Evolutionary conservation across 1,140 invertebrate genomes (phyloP).

Genomic region (Tetranychus cinnabarinus): DNA sequence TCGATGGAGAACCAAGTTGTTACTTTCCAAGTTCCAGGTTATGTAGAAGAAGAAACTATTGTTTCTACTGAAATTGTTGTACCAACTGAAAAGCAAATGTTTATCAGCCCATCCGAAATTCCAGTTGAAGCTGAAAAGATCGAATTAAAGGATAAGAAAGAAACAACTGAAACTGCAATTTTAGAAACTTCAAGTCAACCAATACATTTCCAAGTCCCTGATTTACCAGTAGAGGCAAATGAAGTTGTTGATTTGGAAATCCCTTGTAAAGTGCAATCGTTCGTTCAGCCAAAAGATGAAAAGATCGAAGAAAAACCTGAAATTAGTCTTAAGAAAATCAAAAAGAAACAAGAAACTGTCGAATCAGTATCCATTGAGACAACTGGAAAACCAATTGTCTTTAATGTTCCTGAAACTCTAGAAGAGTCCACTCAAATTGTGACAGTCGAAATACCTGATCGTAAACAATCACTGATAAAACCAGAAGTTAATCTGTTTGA

Average conservation of each 20-base stretch:
- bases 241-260: background rate
- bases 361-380: background rate
- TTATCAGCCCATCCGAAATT: background rate
- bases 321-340: background rate
- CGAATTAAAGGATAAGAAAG: background rate
- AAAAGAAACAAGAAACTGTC: background rate
- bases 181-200: too few species aligned
- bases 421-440: too few species aligned
- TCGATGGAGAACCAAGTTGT: too few species aligned
- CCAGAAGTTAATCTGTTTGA: too few species aligned
- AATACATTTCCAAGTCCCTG: background rate
- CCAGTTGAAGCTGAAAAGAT: background rate
- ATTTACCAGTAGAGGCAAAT: background rate
- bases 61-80: too few species aligned
- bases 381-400: too few species aligned
- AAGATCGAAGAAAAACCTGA: background rate
- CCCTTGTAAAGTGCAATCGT: background rate
- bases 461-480: too few species aligned
- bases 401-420: too few species aligned
- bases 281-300: background rate
- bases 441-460: too few species aligned
- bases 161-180: background rate
- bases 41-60: too few species aligned
- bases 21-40: too few species aligned
- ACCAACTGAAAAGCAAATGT: too few species aligned